Evolutionary conservation across 35 echinoderm and acorn worm genomes (phyloP).

Genomic region (Apostichopus japonicus): DNA sequence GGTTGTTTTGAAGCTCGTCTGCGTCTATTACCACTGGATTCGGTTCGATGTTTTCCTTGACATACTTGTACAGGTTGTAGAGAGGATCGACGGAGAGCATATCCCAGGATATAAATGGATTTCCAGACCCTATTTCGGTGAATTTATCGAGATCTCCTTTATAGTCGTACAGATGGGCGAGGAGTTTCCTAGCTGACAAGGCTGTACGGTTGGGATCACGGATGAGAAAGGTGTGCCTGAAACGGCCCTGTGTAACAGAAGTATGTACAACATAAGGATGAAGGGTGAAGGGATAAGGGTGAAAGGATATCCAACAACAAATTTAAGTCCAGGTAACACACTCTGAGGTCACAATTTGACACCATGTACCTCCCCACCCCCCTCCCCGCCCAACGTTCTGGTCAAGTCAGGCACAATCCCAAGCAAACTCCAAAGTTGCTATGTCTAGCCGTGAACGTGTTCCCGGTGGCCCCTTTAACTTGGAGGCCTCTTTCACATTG

Average conservation of each 20-base stretch:
- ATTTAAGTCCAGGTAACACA: background rate
- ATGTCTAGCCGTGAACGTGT: no score
- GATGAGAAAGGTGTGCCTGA: conserved; percentile 2
- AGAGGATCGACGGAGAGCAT: conserved; percentile 3
- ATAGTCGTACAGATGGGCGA: background rate
- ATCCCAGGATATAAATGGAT: background rate
- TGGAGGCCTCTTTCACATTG: no score
- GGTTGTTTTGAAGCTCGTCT: conserved; percentile 30
- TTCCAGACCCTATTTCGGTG: background rate
- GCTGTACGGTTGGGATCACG: conserved; percentile 17
- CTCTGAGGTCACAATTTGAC: no score
- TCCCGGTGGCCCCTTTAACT: no score
- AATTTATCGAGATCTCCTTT: conserved; percentile 1
- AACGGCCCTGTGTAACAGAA: background rate
- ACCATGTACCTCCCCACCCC: no score
- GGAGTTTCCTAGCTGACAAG: background rate
- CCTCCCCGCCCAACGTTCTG: no score
- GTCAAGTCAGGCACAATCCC: no score
- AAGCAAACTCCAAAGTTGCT: no score
- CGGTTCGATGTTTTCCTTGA: conserved; percentile 41
- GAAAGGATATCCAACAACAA: background rate
- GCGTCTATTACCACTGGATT: conserved; percentile 37
- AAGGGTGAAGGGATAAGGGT: background rate
- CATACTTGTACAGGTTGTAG: conserved; percentile 25
- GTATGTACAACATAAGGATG: background rate